Evolutionary conservation across 1,140 invertebrate genomes (phyloP).

Genomic region (Uloborus diversus): DNA sequence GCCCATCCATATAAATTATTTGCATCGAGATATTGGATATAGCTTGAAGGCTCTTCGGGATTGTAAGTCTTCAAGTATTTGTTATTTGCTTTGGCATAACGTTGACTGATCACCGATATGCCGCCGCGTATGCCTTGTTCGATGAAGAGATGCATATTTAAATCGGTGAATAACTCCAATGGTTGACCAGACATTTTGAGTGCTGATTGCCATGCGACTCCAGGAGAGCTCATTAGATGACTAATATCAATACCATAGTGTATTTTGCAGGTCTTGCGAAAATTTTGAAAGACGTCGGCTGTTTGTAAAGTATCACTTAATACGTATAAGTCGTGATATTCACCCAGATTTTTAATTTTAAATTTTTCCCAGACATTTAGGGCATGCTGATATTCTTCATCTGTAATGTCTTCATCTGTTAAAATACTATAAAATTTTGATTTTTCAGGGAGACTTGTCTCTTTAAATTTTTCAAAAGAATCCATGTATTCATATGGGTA

Average conservation of each 20-base stretch:
- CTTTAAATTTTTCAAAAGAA: background rate
- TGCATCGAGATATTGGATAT: background rate
- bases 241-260: background rate
- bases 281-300: constrained; percentile 6
- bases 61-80: background rate
- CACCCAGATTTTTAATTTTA: constrained; percentile 51
- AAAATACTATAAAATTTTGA: background rate
- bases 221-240: background rate
- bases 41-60: background rate
- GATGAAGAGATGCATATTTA: constrained; percentile 11
- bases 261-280: background rate
- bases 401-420: background rate
- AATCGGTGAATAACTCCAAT: background rate
- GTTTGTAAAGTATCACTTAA: background rate
- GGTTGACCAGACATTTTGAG: background rate
- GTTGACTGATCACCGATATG: background rate
- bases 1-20: background rate
- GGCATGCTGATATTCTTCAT: constrained; percentile 10
- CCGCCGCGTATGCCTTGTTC: background rate
- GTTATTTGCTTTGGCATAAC: background rate
- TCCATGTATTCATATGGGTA: constrained; percentile 26
- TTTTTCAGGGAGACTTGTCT: background rate
- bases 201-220: constrained; percentile 8
- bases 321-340: constrained; percentile 49
- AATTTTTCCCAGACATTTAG: constrained; percentile 60